Evolutionary conservation across 2,888 invertebrate genomes (phyloP).

Genomic region (Ypsolopha scabrella): DNA sequence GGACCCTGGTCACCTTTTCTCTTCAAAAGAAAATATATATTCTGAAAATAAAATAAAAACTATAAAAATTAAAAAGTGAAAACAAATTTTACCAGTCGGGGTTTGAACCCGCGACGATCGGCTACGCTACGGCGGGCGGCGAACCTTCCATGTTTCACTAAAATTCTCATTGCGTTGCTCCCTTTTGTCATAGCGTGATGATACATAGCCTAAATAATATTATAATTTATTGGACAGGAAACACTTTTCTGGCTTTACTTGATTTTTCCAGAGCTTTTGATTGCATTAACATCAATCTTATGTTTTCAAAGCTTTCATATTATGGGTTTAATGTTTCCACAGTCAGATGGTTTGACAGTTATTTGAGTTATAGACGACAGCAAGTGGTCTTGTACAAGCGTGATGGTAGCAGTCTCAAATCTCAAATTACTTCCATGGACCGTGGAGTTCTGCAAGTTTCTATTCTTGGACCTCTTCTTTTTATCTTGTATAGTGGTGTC

Average conservation of each 20-base stretch:
- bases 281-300: constrained; percentile 12
- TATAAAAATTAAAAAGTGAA: too few species aligned
- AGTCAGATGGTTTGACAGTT: constrained; percentile 5
- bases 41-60: too few species aligned
- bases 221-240: constrained; percentile 8
- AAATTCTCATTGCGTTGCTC: too few species aligned
- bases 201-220: too few species aligned
- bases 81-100: too few species aligned
- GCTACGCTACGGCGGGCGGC: too few species aligned
- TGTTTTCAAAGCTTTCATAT: constrained; percentile 11
- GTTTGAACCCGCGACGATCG: too few species aligned
- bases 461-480: constrained; percentile 7
- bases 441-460: constrained; percentile 7
- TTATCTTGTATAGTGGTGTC: constrained; percentile 9
- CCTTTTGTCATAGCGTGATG: too few species aligned
- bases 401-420: neutral
- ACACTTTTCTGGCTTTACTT: constrained; percentile 15
- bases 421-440: neutral
- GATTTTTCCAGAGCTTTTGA: constrained; percentile 25
- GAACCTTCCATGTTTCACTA: too few species aligned
- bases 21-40: too few species aligned
- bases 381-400: neutral
- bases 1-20: too few species aligned
- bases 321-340: constrained; percentile 6
- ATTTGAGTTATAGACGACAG: neutral